Conservation (phyloP, 1,140 invertebrate species). For the Marisa cornuarietis region DNA sequence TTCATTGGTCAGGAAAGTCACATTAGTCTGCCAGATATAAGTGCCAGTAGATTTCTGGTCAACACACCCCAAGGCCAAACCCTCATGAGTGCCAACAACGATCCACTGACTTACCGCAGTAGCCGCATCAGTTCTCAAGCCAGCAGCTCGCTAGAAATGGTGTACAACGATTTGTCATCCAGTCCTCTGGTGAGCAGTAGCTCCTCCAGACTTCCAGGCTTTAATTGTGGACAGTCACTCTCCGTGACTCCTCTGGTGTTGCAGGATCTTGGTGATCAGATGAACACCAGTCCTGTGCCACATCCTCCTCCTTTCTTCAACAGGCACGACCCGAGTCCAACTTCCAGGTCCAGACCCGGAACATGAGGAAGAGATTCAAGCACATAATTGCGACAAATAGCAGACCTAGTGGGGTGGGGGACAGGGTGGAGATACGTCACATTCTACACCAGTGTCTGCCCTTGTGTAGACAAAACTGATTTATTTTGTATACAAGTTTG, state of each 20-base stretch:
- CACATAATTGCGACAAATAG: not conserved
- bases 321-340: not conserved
- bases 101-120: not conserved
- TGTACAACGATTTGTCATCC: constrained; percentile 25
- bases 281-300: not conserved
- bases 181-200: not conserved
- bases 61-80: constrained; percentile 26
- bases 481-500: no score
- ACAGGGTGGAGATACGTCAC: not conserved
- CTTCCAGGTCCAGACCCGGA: not conserved
- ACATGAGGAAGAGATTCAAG: not conserved
- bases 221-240: not conserved
- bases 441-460: not conserved
- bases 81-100: constrained; percentile 3
- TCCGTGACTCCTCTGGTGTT: constrained; percentile 1
- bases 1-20: constrained; percentile 3
- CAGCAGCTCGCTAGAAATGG: constrained; percentile 18
- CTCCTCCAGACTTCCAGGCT: not conserved
- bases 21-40: constrained; percentile 28
- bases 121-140: not conserved
- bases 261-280: constrained; percentile 9
- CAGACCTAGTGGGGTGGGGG: no score
- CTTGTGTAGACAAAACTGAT: not conserved
- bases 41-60: constrained; percentile 26
- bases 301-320: not conserved